These are phyloP conservation scores for Anguilla anguilla DNA, from an alignment of 2,797 vertebrate genomes.

Conservation along the genomic window DNA sequence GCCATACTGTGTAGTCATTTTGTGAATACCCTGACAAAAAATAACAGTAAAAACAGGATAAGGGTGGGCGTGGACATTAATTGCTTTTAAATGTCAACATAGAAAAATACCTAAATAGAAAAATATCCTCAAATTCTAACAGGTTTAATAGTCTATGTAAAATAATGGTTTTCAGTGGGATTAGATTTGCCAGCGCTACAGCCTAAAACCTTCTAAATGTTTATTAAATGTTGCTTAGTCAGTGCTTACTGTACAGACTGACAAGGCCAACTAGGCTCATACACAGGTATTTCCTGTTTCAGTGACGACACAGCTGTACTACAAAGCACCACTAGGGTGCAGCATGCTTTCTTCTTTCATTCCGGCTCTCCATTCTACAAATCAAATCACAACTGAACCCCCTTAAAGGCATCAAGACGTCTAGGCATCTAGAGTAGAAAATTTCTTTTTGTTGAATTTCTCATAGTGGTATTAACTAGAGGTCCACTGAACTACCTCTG, in stretches of 20 bases:
- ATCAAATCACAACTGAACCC: neutral
- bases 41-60: neutral
- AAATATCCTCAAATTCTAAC: neutral
- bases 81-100: neutral
- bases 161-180: neutral
- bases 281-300: neutral
- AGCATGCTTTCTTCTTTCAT: neutral
- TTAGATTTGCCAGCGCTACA: neutral
- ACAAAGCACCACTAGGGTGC: neutral
- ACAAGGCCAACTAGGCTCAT: neutral
- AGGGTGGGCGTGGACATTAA: neutral
- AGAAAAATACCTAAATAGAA: neutral
- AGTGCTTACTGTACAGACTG: neutral
- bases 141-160: neutral
- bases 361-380: neutral
- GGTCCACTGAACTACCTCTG: neutral
- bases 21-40: neutral
- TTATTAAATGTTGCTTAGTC: neutral
- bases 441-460: neutral
- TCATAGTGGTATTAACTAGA: neutral
- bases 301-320: neutral
- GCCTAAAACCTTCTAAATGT: neutral
- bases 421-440: neutral
- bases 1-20: neutral
- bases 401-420: neutral